These are phyloP conservation scores for Calvadosia cruxmelitensis DNA, from an alignment of 30 jellyfish, hydroid and myxozoan genomes.

Conservation along the genomic window DNA sequence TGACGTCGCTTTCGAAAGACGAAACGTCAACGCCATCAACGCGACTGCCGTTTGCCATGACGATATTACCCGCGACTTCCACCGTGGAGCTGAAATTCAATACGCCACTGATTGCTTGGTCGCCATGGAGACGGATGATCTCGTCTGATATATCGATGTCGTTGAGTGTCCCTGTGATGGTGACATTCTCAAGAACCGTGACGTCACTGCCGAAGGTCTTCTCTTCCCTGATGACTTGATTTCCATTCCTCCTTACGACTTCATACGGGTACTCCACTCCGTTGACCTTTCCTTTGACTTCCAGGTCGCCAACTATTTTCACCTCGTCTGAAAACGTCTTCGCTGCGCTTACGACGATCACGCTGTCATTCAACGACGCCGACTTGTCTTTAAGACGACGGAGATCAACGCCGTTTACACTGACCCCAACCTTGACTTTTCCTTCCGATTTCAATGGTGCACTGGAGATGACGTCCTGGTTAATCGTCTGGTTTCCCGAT, in stretches of 20 bases:
- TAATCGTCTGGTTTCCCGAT: slow-evolving; percentile 26
- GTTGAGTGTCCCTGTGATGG: slow-evolving; percentile 29
- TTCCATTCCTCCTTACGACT: slow-evolving; percentile 9
- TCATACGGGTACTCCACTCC: slow-evolving; percentile 35
- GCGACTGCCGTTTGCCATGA: neutral
- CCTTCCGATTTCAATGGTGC: neutral
- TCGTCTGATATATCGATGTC: slow-evolving; percentile 15
- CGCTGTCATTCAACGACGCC: neutral
- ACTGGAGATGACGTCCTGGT: slow-evolving; percentile 8
- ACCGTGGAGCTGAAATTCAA: slow-evolving; percentile 2
- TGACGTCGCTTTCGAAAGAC: slow-evolving; percentile 3
- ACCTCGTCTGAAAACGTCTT: neutral
- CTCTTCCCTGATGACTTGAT: slow-evolving; percentile 30
- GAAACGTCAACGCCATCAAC: slow-evolving; percentile 59
- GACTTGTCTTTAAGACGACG: neutral
- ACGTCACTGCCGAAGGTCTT: slow-evolving; percentile 20
- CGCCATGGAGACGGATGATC: slow-evolving; percentile 13
- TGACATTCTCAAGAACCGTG: neutral
- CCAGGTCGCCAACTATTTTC: slow-evolving; percentile 6
- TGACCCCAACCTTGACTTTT: neutral
- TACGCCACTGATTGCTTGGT: slow-evolving; percentile 20
- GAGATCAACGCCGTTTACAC: neutral
- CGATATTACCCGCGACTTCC: slow-evolving; percentile 2
- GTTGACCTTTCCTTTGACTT: slow-evolving; percentile 19
- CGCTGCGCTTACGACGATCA: neutral